Evolutionary conservation across 2,113 vertebrate genomes (phyloP).

Genomic region (Ursus arctos): DNA sequence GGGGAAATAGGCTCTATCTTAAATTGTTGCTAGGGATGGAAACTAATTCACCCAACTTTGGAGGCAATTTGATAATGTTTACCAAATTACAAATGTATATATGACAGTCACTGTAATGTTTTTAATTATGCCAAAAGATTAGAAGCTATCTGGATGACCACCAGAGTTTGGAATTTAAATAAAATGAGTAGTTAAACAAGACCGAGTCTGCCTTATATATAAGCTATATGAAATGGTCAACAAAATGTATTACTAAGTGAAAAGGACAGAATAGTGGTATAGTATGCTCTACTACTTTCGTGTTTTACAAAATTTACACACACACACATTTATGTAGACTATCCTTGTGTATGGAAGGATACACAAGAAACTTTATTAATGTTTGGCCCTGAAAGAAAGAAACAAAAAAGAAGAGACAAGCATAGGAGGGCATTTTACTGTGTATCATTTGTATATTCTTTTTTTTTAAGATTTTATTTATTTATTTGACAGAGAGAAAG

Average conservation of each 20-base stretch:
- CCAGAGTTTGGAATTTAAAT: not conserved
- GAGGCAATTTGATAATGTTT: not conserved
- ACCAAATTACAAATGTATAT: not conserved
- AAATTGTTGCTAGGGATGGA: not conserved
- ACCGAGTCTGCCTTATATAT: not conserved
- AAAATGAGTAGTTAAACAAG: not conserved
- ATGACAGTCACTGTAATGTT: not conserved
- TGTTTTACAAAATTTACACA: not conserved
- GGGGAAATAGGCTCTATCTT: not conserved
- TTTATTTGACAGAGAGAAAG: too few relatives aligned
- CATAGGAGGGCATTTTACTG: not conserved
- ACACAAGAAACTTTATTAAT: not conserved
- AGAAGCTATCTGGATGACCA: not conserved
- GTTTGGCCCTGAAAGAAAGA: not conserved
- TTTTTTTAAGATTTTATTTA: too few relatives aligned
- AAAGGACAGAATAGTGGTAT: not conserved
- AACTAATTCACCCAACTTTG: not conserved
- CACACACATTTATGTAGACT: not conserved
- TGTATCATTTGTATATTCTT: not conserved
- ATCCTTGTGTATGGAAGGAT: not conserved
- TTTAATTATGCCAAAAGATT: not conserved
- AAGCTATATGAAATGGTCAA: not conserved
- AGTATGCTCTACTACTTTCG: not conserved
- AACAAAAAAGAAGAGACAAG: not conserved
- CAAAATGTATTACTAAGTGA: not conserved